Percentiles rank a stretch among this genome's conserved stretches.
These are phyloP conservation scores for Rhinoraja longicauda DNA, from an alignment of 2,797 vertebrate genomes.

Conservation along the genomic window DNA sequence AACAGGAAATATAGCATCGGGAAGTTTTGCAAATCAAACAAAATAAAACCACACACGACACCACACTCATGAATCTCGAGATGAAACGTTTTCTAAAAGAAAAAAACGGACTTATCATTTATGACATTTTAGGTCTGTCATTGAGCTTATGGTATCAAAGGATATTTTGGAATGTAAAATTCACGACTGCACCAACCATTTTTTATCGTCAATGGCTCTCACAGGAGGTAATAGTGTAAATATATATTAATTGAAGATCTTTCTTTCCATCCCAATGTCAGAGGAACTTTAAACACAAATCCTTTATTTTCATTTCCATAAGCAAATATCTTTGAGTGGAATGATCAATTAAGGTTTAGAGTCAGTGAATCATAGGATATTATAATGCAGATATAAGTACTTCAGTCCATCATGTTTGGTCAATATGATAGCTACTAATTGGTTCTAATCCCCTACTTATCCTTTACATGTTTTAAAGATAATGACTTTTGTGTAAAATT, in stretches of 20 bases:
- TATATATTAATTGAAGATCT: neutral
- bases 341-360: neutral
- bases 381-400: neutral
- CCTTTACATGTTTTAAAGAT: neutral
- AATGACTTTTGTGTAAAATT: neutral
- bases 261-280: neutral
- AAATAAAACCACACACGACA: neutral
- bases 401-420: neutral
- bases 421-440: neutral
- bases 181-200: neutral
- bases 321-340: neutral
- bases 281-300: no score
- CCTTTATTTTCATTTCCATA: neutral
- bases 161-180: neutral
- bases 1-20: conserved; percentile 4
- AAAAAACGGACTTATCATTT: neutral
- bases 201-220: neutral
- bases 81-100: neutral
- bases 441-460: neutral
- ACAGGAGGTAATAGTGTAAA: neutral
- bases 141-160: neutral
- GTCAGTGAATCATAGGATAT: neutral
- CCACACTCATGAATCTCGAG: neutral
- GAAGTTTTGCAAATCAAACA: neutral
- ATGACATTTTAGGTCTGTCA: neutral